A percentile compares a stretch with the other conserved stretches of the same genome.
Conservation (phyloP, 64 coral and sea anemone genomes). For the Orbicella faveolata region DNA sequence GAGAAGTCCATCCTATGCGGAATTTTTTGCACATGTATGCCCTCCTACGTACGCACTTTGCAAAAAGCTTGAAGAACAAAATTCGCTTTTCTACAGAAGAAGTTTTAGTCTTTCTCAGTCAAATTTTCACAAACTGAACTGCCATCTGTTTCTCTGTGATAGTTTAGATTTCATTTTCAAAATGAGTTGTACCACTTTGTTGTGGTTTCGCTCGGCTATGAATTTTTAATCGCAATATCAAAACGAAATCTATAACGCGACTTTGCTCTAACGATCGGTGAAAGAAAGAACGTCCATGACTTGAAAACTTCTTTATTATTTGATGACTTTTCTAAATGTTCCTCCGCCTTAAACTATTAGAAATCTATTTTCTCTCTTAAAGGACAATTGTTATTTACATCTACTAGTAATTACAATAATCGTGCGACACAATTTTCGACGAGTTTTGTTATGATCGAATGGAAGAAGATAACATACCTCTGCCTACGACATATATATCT, state of each 20-base stretch:
- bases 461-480: neutral
- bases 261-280: neutral
- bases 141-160: neutral
- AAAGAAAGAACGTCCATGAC: neutral
- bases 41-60: neutral
- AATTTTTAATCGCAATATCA: slow-evolving; percentile 40
- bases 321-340: neutral
- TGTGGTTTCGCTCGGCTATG: slow-evolving; percentile 26
- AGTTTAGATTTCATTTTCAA: neutral
- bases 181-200: neutral
- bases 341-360: neutral
- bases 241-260: neutral
- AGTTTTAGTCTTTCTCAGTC: neutral
- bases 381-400: neutral
- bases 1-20: neutral
- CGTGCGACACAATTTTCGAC: neutral
- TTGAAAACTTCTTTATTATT: neutral
- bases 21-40: neutral
- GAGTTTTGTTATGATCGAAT: neutral
- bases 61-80: neutral
- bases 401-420: neutral
- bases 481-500: neutral
- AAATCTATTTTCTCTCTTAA: neutral
- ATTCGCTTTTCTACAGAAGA: neutral
- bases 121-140: neutral